Evolutionary conservation across 2,797 vertebrate genomes (phyloP).

Genomic region (Cyprinella venusta): DNA sequence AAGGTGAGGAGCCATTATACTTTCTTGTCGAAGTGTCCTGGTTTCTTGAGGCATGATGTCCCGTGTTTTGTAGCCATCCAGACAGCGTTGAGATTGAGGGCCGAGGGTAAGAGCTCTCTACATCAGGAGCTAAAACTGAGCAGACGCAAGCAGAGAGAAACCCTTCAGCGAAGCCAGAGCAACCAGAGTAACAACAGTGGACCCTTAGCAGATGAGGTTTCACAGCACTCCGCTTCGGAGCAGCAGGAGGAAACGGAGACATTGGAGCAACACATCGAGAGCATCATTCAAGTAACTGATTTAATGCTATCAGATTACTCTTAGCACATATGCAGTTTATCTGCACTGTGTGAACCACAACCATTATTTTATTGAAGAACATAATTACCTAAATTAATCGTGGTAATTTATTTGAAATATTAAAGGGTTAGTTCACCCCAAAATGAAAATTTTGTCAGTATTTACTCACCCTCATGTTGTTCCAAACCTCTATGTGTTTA

Average conservation of each 20-base stretch:
- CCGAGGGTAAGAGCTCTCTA: slow-evolving; percentile 71
- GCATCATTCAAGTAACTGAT: slow-evolving; percentile 57
- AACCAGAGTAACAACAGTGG: slow-evolving; percentile 39
- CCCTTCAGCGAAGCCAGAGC: slow-evolving; percentile 41
- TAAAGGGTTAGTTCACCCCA: too few species aligned
- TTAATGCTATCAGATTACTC: background rate
- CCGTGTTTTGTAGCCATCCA: slow-evolving; percentile 70
- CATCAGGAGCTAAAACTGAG: slow-evolving; percentile 78
- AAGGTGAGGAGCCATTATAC: slow-evolving; percentile 45
- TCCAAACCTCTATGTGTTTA: too few species aligned
- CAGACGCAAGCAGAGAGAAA: slow-evolving; percentile 70
- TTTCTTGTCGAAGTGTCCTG: background rate
- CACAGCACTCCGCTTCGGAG: background rate
- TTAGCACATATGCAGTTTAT: background rate
- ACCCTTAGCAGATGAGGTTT: slow-evolving; percentile 2
- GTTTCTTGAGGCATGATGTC: background rate
- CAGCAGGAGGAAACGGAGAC: slow-evolving; percentile 41
- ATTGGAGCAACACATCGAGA: slow-evolving; percentile 51
- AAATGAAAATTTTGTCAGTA: too few species aligned
- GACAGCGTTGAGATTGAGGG: slow-evolving; percentile 74
- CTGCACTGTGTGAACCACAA: background rate
- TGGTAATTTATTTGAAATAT: too few species aligned
- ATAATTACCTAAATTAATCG: background rate
- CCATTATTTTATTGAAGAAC: background rate
- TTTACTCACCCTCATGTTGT: too few species aligned